Conservation (phyloP, 2,797 vertebrate genomes). For the Enteromius radiatus region DNA sequence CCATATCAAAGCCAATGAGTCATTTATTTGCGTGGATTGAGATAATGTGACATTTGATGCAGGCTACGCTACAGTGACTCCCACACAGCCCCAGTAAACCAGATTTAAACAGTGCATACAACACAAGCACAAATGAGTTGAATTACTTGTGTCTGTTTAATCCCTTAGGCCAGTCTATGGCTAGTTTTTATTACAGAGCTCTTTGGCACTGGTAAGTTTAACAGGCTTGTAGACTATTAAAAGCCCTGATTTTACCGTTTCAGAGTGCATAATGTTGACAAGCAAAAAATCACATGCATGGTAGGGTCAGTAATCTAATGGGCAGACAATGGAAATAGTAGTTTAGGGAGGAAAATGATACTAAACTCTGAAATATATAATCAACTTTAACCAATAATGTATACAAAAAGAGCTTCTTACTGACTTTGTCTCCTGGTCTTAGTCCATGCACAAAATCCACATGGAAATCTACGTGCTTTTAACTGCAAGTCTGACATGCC, state of each 20-base stretch:
- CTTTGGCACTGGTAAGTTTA: not conserved
- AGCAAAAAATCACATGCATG: not conserved
- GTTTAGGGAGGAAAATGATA: not conserved
- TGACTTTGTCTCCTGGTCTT: not conserved
- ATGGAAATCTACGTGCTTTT: slow-evolving; percentile 49
- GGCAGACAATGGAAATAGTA: not conserved
- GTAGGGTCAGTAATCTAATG: not conserved
- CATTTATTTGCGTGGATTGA: slow-evolving; percentile 29
- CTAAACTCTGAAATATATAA: not conserved
- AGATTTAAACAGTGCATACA: slow-evolving; percentile 27
- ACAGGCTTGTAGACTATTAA: slow-evolving; percentile 1
- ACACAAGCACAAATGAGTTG: not conserved
- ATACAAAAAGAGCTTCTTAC: not conserved
- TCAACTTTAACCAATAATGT: not conserved
- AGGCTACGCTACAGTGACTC: slow-evolving; percentile 11
- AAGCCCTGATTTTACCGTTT: not conserved
- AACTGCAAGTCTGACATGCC: slow-evolving; percentile 31
- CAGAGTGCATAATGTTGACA: not conserved
- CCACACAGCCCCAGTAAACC: not conserved
- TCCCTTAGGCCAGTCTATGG: not conserved
- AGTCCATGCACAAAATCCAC: slow-evolving; percentile 15
- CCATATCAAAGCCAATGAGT: slow-evolving; percentile 25
- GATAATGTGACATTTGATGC: slow-evolving; percentile 44
- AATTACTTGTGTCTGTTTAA: slow-evolving; percentile 19
- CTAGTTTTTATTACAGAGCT: slow-evolving; percentile 9